A percentile compares a stretch with the other conserved stretches of the same genome.
Conservation (phyloP, 2,888 invertebrate genomes). For the Noctuana brunneofusca region DNA sequence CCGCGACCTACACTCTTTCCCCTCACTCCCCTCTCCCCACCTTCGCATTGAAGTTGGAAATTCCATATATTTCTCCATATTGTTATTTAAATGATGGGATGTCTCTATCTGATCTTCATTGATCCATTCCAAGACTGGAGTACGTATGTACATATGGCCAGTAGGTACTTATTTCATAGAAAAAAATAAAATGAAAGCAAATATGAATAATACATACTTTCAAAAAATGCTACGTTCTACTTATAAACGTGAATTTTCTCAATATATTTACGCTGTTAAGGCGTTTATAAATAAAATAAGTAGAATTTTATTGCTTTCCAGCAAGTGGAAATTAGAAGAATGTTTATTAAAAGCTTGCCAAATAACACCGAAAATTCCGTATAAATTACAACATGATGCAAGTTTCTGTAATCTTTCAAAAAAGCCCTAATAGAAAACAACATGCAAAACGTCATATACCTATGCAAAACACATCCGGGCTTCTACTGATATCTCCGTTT, state of each 20-base stretch:
- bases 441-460: not conserved
- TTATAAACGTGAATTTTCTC: not conserved
- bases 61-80: no score
- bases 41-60: no score
- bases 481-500: constrained; percentile 24
- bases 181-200: no score
- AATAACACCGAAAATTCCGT: not conserved
- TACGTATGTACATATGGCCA: no score
- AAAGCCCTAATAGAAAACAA: not conserved
- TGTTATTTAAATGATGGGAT: no score
- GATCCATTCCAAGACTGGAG: no score
- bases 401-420: not conserved
- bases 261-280: not conserved
- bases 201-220: no score
- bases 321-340: not conserved
- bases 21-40: no score
- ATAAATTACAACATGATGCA: not conserved
- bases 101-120: no score
- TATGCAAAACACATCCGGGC: constrained; percentile 16
- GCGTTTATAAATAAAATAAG: not conserved
- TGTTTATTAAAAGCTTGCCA: not conserved
- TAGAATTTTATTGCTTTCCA: not conserved
- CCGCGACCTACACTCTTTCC: no score
- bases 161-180: no score
- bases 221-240: not conserved